A percentile compares a stretch with the other conserved stretches of the same genome.
phyloP scores from a whole-genome alignment of 2,113 vertebrate species.

The Athene cunicularia region DNA sequence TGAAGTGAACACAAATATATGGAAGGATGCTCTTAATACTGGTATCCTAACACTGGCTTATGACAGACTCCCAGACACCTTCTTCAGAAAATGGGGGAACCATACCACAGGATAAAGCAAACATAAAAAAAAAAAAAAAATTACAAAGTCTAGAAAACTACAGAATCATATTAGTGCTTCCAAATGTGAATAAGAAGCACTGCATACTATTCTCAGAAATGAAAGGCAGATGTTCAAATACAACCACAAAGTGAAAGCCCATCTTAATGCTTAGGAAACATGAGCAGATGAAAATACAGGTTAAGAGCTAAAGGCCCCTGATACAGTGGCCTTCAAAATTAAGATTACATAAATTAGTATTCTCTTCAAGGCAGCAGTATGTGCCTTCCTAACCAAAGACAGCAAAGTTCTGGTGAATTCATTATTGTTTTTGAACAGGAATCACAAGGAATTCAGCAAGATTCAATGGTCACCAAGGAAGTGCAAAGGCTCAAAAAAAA shows the following conservation, averaged over 20 bases:
- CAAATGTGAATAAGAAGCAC: not conserved
- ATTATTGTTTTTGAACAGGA: not conserved
- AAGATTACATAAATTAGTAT: not conserved
- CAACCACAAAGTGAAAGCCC: not conserved
- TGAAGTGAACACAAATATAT: not conserved
- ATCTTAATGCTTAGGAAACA: not conserved
- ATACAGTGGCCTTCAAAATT: not conserved
- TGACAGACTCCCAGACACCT: not conserved
- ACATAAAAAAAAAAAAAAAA: not conserved
- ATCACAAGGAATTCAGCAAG: not conserved
- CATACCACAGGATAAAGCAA: not conserved
- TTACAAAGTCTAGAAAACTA: not conserved
- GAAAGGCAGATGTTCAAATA: not conserved
- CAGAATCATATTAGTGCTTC: not conserved
- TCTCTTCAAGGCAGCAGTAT: not conserved
- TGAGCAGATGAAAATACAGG: not conserved
- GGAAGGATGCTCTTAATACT: not conserved
- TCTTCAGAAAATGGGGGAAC: not conserved
- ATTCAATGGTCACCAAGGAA: not conserved
- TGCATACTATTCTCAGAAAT: not conserved
- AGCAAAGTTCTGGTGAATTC: not conserved
- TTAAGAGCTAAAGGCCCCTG: not conserved
- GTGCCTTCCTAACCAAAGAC: not conserved
- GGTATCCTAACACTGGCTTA: not conserved
- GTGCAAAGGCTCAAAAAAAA: not conserved